Base-by-base conservation (phyloP, 2,113 vertebrate species). In the Crotalus viridis region DNA sequence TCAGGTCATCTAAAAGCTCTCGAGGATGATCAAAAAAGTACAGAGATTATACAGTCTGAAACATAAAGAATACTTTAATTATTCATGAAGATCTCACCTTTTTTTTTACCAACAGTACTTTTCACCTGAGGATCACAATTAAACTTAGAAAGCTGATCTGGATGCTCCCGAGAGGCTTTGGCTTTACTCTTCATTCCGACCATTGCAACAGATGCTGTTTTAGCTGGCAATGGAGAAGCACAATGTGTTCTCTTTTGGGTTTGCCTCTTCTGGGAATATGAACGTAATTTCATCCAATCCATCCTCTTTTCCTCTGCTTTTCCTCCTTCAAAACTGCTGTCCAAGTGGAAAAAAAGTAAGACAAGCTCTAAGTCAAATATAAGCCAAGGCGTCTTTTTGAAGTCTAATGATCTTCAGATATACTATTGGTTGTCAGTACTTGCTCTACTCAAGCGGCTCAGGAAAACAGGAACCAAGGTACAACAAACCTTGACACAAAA, bases 191-290 rank as follows among this genome's bases (percentile, higher is more conserved):
- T 6, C 2, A 12, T 87, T 26, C 19, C 5, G 46, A n/a, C 12
- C 1, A 5, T 4, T 17, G 5, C 24, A 0, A 39, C 54, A n/a
- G 93, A 28, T 57, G 1, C 57, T 5, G 0, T 33, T 21, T 0
- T 0, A 0, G 4, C 90, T 0, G 96, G 96, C 10, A 97, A 5
- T 1, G 96, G 96, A 3, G 96, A 97, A 48, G 2, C 39, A 10
- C 88, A 88, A 3, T 89, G 93, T 17, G 39, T n/a, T 9, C 74
- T 90, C 69, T 17, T 94, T 89, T 88, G 95, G 5, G 26, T 24
- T 87, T 8, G 87, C 1, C 19, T 46, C 10, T 7, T 43, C 1
- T 6, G 0, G 8, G 22, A 0, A 19, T 13, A 89, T 2, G 51
- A 3, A 3, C 0, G 17, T 2, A 90, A 2, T 1, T 46, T 39